phyloP scores from a whole-genome alignment of 2,113 vertebrate species.

The Neopipo cinnamomea region DNA sequence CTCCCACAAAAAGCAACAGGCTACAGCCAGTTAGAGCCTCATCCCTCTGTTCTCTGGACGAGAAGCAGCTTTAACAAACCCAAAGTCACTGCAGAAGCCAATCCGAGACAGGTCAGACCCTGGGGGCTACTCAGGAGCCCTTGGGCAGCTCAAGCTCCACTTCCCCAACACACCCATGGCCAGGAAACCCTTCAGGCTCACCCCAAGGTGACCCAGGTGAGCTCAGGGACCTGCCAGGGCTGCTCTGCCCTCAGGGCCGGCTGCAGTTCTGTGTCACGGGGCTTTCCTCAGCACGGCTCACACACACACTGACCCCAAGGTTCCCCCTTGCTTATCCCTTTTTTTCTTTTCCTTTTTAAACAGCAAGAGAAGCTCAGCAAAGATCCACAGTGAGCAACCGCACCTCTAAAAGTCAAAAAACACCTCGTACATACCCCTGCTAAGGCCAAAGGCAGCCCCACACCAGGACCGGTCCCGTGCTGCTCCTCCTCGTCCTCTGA shows the following conservation, averaged over 20 bases:
- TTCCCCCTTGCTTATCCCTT: background rate
- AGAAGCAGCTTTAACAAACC: background rate
- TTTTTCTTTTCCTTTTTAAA: background rate
- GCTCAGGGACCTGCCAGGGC: background rate
- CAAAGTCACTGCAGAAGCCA: background rate
- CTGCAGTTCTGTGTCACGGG: rapidly evolving
- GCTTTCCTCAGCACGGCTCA: background rate
- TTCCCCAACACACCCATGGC: rapidly evolving
- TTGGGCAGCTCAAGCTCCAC: background rate
- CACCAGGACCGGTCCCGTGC: background rate
- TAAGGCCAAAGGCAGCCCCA: background rate
- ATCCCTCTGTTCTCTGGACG: background rate
- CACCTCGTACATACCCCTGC: background rate
- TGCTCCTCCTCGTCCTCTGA: background rate
- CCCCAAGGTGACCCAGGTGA: rapidly evolving
- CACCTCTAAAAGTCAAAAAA: background rate
- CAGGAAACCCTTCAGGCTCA: background rate
- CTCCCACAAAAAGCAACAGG: background rate
- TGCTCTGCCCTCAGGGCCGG: background rate
- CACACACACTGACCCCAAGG: background rate
- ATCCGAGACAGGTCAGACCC: background rate
- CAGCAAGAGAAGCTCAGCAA: background rate
- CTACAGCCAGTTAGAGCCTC: background rate
- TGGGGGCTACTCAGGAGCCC: background rate
- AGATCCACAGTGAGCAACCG: background rate